Percentiles rank a stretch among this genome's conserved stretches.
phyloP scores from a whole-genome alignment of 2,113 vertebrate species.

The Tachuris rubrigastra region DNA sequence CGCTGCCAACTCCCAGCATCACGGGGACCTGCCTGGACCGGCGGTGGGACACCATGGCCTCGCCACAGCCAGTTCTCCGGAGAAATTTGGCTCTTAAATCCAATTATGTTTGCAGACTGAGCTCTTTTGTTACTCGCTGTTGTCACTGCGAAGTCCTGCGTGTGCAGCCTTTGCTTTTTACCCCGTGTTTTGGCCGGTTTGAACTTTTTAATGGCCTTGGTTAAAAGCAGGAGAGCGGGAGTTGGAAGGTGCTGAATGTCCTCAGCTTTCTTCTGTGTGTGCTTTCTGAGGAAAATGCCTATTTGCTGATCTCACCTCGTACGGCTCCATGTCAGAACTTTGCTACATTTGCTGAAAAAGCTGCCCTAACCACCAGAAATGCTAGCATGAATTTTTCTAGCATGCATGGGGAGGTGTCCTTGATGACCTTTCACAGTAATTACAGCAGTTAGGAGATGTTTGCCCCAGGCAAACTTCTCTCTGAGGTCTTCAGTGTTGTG shows the following conservation, averaged over 20 bases:
- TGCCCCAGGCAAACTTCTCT: neutral
- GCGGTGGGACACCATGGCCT: neutral
- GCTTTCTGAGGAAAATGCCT: neutral
- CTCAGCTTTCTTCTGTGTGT: neutral
- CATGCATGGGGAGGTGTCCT: neutral
- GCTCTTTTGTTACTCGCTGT: neutral
- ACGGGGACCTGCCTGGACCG: rapidly evolving
- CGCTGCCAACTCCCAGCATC: neutral
- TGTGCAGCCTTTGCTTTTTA: neutral
- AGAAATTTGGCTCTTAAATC: neutral
- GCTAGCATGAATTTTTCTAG: neutral
- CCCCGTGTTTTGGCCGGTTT: neutral
- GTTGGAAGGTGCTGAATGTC: neutral
- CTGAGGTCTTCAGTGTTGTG: neutral
- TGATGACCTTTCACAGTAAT: constrained; percentile 2
- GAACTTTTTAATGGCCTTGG: neutral
- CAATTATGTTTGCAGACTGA: neutral
- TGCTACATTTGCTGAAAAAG: neutral
- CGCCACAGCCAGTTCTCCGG: neutral
- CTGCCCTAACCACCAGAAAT: neutral
- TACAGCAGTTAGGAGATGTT: neutral
- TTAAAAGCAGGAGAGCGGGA: neutral
- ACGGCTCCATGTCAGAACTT: neutral
- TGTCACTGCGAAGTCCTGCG: rapidly evolving
- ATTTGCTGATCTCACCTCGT: neutral